Evolutionary conservation across 2,797 vertebrate species (phyloP).

Genomic region (Notamacropus eugenii): DNA sequence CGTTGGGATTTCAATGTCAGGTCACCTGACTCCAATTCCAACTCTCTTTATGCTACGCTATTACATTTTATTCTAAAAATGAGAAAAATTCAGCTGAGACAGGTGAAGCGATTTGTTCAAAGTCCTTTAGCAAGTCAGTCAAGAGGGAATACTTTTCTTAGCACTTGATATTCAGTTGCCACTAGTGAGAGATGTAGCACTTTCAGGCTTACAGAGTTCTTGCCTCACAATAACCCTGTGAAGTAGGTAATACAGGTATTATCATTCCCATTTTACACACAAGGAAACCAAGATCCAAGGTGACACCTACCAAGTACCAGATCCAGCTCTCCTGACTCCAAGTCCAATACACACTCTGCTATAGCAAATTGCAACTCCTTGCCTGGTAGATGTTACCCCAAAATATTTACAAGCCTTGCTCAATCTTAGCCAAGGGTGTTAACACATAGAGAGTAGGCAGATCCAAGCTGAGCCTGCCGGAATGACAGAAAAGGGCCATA

Average conservation of each 20-base stretch:
- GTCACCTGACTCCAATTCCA: not conserved
- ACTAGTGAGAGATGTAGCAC: not conserved
- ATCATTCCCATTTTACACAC: slow-evolving; percentile 22
- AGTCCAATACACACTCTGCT: slow-evolving; percentile 4
- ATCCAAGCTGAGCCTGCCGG: not conserved
- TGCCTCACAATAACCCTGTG: slow-evolving; percentile 13
- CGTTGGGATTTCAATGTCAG: not conserved
- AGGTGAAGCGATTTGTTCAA: not conserved
- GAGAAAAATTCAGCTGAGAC: not conserved
- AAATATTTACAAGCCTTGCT: not conserved
- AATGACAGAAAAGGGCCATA: not conserved
- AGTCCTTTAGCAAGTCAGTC: not conserved
- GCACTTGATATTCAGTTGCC: not conserved
- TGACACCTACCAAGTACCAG: not conserved
- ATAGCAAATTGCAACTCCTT: not conserved
- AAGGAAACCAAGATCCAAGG: not conserved
- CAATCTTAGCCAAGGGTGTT: not conserved
- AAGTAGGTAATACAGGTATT: not conserved
- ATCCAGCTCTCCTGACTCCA: not conserved
- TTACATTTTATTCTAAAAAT: not conserved
- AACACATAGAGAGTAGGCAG: not conserved
- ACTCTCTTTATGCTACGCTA: not conserved
- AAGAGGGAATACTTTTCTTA: not conserved
- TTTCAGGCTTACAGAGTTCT: not conserved
- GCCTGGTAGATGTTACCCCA: not conserved